Conservation (phyloP, 2,797 vertebrate species). For the Spatula versicolor region DNA sequence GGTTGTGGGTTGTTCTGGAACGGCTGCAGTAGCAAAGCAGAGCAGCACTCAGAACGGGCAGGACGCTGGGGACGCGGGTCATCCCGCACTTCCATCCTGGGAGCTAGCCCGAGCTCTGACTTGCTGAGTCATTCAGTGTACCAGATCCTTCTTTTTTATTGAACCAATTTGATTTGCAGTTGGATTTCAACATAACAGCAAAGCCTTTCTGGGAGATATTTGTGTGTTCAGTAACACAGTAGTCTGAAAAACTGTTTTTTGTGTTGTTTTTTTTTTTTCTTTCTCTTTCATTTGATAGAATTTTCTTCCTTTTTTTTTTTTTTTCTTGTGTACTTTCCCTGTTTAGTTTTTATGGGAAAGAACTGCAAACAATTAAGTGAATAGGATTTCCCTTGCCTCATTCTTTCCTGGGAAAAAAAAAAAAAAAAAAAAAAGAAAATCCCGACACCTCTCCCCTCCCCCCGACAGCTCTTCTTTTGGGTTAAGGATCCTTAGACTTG, state of each 20-base stretch:
- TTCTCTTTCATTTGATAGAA: not conserved
- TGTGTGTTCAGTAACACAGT: not conserved
- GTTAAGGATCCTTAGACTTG: not conserved
- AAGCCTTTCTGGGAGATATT: not conserved
- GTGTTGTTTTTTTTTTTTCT: not conserved
- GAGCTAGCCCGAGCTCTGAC: not conserved
- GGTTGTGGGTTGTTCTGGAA: not conserved
- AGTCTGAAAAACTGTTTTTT: not conserved
- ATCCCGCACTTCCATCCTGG: not conserved
- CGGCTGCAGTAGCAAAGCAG: not conserved
- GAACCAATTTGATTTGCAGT: conserved; percentile 2
- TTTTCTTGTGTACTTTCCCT: not conserved
- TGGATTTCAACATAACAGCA: conserved; percentile 33
- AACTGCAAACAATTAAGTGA: not conserved
- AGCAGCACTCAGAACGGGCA: not conserved
- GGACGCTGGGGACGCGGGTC: not conserved
- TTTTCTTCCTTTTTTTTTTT: not conserved
- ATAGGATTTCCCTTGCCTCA: not conserved
- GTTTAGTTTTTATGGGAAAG: not conserved
- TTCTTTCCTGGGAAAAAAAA: not conserved
- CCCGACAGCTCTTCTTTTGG: not conserved
- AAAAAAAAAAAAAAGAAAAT: not conserved
- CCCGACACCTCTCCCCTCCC: rapidly evolving
- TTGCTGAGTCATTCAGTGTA: conserved; percentile 12
- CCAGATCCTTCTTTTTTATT: not conserved